Percentiles rank a stretch among this genome's conserved stretches.
phyloP scores from a whole-genome alignment of 1,140 invertebrate species.

The Caenorhabditis tropicalis region DNA sequence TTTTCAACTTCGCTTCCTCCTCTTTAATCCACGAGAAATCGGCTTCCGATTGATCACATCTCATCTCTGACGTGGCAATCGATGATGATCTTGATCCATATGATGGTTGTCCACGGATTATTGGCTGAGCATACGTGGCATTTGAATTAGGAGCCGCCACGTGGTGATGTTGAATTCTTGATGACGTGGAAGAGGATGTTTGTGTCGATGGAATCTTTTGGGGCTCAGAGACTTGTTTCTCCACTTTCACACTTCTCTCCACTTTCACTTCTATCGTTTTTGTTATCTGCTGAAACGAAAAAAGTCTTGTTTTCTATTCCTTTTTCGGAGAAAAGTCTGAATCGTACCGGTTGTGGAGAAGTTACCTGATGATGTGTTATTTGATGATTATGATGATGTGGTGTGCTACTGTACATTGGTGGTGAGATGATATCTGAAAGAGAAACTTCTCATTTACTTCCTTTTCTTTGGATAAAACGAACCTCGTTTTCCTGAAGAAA shows the following conservation, averaged over 20 bases:
- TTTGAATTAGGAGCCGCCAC: not conserved
- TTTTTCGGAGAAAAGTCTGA: not conserved
- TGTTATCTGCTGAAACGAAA: conserved; percentile 2
- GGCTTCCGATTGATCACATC: conserved; percentile 46
- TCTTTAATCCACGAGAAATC: conserved; percentile 46
- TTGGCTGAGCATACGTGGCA: conserved; percentile 35
- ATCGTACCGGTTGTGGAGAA: conserved; percentile 16
- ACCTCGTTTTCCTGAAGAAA: conserved; percentile 38
- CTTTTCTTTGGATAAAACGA: not conserved
- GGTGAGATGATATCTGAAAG: conserved; percentile 1
- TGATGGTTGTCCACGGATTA: conserved; percentile 9
- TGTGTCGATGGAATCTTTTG: not conserved
- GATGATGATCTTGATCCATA: conserved; percentile 46
- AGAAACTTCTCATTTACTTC: no score
- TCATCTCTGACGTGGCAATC: conserved; percentile 34
- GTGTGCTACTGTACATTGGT: conserved; percentile 41
- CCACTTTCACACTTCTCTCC: conserved; percentile 27
- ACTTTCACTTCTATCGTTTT: conserved; percentile 45
- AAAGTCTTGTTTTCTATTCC: not conserved
- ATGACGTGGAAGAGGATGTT: conserved; percentile 17
- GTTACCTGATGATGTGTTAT: not conserved
- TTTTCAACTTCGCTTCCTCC: conserved; percentile 42
- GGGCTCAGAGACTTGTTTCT: not conserved
- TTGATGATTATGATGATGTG: conserved; percentile 20
- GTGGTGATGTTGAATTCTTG: not conserved